Conservation (phyloP, 2,797 vertebrate genomes). For the Gephyroberyx darwinii region DNA sequence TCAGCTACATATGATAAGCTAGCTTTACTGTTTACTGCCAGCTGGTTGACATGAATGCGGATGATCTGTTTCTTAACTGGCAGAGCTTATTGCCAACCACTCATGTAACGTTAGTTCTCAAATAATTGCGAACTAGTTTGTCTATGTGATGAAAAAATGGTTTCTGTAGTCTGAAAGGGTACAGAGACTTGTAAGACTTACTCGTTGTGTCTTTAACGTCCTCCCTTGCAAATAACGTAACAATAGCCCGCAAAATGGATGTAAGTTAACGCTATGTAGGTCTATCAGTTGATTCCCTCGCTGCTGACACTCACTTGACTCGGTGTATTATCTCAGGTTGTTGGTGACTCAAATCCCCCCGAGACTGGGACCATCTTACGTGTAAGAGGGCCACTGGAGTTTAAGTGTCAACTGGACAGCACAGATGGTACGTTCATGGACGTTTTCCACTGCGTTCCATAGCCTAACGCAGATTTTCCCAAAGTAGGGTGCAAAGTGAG, state of each 20-base stretch:
- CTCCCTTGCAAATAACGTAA: not conserved
- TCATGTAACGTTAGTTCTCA: too few relatives aligned
- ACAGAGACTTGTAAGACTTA: too few relatives aligned
- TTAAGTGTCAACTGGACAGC: slow-evolving; percentile 87
- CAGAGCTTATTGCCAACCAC: too few relatives aligned
- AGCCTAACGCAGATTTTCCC: not conserved
- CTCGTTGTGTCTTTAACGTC: not conserved
- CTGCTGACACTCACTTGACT: not conserved
- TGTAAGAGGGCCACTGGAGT: slow-evolving; percentile 87
- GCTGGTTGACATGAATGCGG: not conserved
- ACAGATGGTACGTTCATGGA: slow-evolving; percentile 83
- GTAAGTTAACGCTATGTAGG: not conserved
- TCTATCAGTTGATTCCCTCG: not conserved
- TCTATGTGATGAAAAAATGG: too few relatives aligned
- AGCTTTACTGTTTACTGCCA: not conserved
- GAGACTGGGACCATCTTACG: slow-evolving; percentile 81
- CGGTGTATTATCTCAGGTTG: slow-evolving; percentile 62
- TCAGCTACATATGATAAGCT: not conserved
- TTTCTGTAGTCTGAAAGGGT: too few relatives aligned
- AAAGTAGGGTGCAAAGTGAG: too few relatives aligned
- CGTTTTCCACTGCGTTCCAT: not conserved
- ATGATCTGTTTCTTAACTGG: not conserved
- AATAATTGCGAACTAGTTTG: too few relatives aligned
- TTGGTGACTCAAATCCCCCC: slow-evolving; percentile 67
- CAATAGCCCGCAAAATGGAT: too few relatives aligned